These are phyloP conservation scores for Eulithis testata DNA, from an alignment of 2,888 invertebrate species.

Conservation along the genomic window DNA sequence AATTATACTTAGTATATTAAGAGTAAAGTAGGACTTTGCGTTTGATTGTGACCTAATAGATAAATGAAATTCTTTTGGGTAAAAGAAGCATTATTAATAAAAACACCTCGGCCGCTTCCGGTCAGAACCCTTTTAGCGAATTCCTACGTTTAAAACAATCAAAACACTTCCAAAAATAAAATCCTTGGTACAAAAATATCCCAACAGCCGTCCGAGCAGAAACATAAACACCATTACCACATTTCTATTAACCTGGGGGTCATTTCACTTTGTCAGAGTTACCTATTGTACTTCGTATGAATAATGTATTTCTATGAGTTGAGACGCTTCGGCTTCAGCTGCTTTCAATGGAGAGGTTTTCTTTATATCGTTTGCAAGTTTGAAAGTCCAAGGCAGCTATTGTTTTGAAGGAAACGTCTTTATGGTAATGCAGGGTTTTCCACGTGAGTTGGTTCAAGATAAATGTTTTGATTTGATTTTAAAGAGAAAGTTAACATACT, in stretches of 20 bases:
- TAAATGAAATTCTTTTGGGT: not conserved
- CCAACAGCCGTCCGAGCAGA: slow-evolving; percentile 29
- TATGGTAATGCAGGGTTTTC: slow-evolving; percentile 2
- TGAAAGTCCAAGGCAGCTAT: slow-evolving; percentile 20
- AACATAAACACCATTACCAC: slow-evolving; percentile 52
- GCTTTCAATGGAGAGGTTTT: slow-evolving; percentile 49
- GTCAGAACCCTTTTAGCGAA: slow-evolving; percentile 27
- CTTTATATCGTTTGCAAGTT: slow-evolving; percentile 35
- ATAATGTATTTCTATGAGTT: slow-evolving; percentile 60
- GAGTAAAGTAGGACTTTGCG: too few relatives aligned
- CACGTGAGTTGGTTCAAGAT: slow-evolving; percentile 1
- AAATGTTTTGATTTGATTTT: not conserved
- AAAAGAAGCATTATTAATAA: not conserved
- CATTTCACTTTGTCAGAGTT: slow-evolving; percentile 65
- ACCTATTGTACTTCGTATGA: slow-evolving; percentile 60
- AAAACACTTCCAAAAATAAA: slow-evolving; percentile 32
- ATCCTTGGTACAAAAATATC: slow-evolving; percentile 35
- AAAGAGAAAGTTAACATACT: too few relatives aligned
- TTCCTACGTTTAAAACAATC: slow-evolving; percentile 30
- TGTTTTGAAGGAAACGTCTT: slow-evolving; percentile 17
- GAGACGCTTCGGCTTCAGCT: slow-evolving; percentile 42
- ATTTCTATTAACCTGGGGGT: slow-evolving; percentile 73
- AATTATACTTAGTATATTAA: too few relatives aligned
- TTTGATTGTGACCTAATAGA: too few relatives aligned
- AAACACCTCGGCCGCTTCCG: slow-evolving; percentile 9